Base-by-base conservation (phyloP, 2,113 vertebrate genomes). In the Apteryx mantelli region DNA sequence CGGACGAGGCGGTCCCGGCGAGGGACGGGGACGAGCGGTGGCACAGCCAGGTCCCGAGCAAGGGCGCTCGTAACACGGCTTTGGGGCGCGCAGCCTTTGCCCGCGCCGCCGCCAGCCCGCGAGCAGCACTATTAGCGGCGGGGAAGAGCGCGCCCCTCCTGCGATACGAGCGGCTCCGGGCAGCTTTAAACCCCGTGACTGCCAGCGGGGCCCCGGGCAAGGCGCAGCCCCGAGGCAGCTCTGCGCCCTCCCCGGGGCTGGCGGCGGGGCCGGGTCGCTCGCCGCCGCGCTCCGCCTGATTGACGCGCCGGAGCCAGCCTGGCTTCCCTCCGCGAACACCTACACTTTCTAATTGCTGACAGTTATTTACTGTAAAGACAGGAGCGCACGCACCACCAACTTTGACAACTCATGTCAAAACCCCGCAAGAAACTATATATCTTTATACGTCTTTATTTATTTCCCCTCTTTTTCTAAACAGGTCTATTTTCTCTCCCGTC, bases 381-480 rank as follows among this genome's bases (percentile, higher is more conserved):
- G 95, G 77, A 86, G 93, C 88, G n/a, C 88, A 79, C 40, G 91
- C 95, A 78, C 95, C 93, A 42, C 44, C 90, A 14, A 0, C 95
- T 85, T 93, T 93, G 91, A 96, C 96, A 96, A 65, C 79, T 44
- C 36, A 19, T 94, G 96, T 96, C 96, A 96, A 96, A 96, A 92
- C 92, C 93, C 90, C 73, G 10, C 90, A 32, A 53, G 75, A 90
- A 95, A 74, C 82, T 53, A 1, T 30, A 18, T 3, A 28, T 40
- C 13, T 25, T 93, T 86, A 88, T 60, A 91, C 9, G 71, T 95
- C 94, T 96, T 88, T 69, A 91, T 94, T 94, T 77, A 44, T 68
- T 53, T 24, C 93, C 81, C 78, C 1, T 17, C n/a, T 34, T 69
- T 25, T 7, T 77, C 76, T 8, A 13, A 88, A 75, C 83, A 82